Conservation (phyloP, 2,113 vertebrate species). For the Orycteropus afer region DNA sequence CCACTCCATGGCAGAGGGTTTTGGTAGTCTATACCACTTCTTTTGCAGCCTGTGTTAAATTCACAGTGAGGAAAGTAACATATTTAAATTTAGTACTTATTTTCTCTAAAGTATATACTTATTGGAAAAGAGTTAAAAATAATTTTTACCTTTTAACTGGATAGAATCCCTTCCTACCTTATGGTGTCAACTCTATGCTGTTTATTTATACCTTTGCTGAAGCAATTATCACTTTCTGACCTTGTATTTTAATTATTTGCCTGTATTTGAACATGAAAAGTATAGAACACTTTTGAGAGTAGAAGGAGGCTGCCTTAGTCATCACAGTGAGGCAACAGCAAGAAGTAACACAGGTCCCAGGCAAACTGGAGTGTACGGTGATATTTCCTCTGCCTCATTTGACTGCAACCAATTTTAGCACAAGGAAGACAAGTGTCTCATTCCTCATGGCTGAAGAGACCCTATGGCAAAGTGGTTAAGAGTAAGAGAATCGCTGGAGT, state of each 20-base stretch:
- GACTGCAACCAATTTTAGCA: no score
- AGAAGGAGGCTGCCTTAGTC: not conserved
- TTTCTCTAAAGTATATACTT: not conserved
- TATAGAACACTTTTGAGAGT: not conserved
- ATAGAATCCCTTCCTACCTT: not conserved
- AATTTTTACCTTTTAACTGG: not conserved
- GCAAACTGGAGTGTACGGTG: no score
- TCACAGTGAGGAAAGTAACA: not conserved
- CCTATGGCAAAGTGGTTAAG: not conserved
- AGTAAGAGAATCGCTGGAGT: not conserved
- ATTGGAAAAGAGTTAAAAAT: not conserved
- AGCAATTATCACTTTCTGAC: not conserved
- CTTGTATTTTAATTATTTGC: not conserved
- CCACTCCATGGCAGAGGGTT: no score
- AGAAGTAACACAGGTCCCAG: not conserved
- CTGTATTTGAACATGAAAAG: not conserved
- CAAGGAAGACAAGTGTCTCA: no score
- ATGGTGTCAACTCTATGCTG: not conserved
- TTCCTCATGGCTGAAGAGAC: not conserved
- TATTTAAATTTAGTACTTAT: not conserved
- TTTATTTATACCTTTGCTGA: not conserved
- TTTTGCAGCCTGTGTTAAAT: not conserved
- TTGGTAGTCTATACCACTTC: not conserved
- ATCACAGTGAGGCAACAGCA: not conserved
- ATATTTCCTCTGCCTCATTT: no score